phyloP scores from a whole-genome alignment of 1,140 invertebrate species.

The Ceratosolen fusciceps region DNA sequence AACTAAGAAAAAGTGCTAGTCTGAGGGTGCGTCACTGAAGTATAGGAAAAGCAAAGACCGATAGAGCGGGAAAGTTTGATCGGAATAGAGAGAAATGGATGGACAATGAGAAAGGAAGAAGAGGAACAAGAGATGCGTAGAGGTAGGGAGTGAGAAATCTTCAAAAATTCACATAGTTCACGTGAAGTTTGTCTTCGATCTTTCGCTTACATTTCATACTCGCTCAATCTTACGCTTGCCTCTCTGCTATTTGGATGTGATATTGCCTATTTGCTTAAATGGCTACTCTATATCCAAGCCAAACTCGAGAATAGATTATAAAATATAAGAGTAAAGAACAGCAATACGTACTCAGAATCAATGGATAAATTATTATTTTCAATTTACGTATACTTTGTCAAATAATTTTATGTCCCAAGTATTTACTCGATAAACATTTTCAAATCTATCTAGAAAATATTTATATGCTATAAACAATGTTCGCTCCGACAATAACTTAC shows the following conservation, averaged over 20 bases:
- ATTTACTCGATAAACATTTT: background rate
- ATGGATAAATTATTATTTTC: background rate
- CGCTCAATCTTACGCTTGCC: background rate
- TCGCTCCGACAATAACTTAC: no score
- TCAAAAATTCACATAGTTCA: constrained; percentile 33
- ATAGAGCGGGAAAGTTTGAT: constrained; percentile 9
- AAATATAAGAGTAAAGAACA: background rate
- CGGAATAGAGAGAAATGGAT: background rate
- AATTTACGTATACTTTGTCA: background rate
- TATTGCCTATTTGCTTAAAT: constrained; percentile 24
- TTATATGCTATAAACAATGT: no score
- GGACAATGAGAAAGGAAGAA: background rate
- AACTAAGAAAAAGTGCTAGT: background rate
- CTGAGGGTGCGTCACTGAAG: background rate
- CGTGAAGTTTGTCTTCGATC: constrained; percentile 27
- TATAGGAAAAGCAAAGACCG: background rate
- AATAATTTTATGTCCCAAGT: background rate
- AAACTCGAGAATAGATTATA: constrained; percentile 8
- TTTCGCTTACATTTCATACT: constrained; percentile 20
- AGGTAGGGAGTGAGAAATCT: background rate
- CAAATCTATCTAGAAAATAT: background rate
- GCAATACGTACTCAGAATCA: background rate
- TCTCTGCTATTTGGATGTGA: background rate
- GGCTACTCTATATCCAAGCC: background rate
- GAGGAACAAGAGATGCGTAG: background rate